Percentiles rank a stretch among this genome's conserved stretches.
phyloP scores from a whole-genome alignment of 2,113 vertebrate genomes.

The Tragelaphus scriptus region DNA sequence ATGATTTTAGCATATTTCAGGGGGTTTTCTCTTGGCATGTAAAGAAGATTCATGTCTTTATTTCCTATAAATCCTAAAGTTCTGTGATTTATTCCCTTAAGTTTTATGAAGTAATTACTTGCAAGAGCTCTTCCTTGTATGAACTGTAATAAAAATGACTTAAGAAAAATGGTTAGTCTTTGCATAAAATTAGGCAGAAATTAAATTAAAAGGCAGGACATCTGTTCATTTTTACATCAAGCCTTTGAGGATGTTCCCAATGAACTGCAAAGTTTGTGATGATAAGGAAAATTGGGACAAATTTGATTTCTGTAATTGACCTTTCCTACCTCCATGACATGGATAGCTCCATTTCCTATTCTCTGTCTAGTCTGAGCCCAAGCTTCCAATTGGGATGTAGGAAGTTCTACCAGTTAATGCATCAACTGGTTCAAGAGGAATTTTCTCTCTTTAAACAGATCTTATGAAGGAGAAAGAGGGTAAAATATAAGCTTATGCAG shows the following conservation, averaged over 20 bases:
- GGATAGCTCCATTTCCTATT: background rate
- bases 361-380: background rate
- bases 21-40: background rate
- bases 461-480: background rate
- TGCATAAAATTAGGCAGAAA: slow-evolving; percentile 69
- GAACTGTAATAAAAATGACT: slow-evolving; percentile 72
- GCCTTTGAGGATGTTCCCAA: slow-evolving; percentile 3
- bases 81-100: slow-evolving; percentile 64
- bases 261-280: background rate
- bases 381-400: background rate
- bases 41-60: slow-evolving; percentile 45
- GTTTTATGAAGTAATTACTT: slow-evolving; percentile 73
- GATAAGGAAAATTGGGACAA: background rate
- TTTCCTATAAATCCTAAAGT: slow-evolving; percentile 62
- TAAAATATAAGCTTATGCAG: background rate
- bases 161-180: slow-evolving; percentile 64
- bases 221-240: slow-evolving; percentile 61
- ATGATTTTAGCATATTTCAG: slow-evolving; percentile 47
- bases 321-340: background rate
- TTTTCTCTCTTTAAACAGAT: background rate
- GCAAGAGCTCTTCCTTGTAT: slow-evolving; percentile 61
- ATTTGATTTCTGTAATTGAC: background rate
- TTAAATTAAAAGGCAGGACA: slow-evolving; percentile 69
- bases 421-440: background rate
- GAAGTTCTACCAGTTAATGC: background rate